phyloP scores from a whole-genome alignment of 2,797 vertebrate genomes.

The Rhinella marina region DNA sequence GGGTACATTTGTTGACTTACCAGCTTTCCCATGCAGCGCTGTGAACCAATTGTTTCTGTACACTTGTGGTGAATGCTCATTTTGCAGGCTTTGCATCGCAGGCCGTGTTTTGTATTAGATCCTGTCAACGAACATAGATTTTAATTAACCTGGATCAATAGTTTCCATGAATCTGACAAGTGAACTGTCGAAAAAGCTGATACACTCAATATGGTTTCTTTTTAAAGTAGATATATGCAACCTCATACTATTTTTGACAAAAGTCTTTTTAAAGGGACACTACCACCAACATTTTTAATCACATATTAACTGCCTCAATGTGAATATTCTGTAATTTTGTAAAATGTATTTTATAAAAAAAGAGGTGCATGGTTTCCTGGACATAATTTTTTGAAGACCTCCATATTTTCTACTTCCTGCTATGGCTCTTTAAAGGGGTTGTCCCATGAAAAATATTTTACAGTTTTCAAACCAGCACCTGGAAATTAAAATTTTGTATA shows the following conservation, averaged over 20 bases:
- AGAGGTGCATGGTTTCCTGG: too few relatives aligned
- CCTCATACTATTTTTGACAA: neutral
- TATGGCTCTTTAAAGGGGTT: too few relatives aligned
- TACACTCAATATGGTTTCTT: neutral
- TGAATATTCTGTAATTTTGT: too few relatives aligned
- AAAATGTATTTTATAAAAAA: too few relatives aligned
- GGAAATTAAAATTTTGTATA: too few relatives aligned
- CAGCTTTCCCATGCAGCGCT: constrained; percentile 98
- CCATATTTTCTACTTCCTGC: too few relatives aligned
- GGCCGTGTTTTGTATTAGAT: constrained; percentile 91
- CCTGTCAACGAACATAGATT: constrained; percentile 76
- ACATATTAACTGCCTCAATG: too few relatives aligned
- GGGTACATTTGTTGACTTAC: constrained; percentile 75
- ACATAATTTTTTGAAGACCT: too few relatives aligned
- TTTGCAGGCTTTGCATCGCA: constrained; percentile 98
- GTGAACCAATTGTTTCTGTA: constrained; percentile 84
- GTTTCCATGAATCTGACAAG: constrained; percentile 66
- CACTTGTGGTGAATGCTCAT: constrained; percentile 99
- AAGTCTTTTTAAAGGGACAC: neutral
- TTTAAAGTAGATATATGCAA: neutral
- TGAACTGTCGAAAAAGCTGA: constrained; percentile 45
- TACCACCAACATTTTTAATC: too few relatives aligned
- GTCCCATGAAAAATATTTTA: too few relatives aligned
- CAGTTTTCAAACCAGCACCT: too few relatives aligned
- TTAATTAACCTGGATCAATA: constrained; percentile 66